Base-by-base conservation (phyloP, 2,113 vertebrate genomes). In the Dipodomys ordii region DNA sequence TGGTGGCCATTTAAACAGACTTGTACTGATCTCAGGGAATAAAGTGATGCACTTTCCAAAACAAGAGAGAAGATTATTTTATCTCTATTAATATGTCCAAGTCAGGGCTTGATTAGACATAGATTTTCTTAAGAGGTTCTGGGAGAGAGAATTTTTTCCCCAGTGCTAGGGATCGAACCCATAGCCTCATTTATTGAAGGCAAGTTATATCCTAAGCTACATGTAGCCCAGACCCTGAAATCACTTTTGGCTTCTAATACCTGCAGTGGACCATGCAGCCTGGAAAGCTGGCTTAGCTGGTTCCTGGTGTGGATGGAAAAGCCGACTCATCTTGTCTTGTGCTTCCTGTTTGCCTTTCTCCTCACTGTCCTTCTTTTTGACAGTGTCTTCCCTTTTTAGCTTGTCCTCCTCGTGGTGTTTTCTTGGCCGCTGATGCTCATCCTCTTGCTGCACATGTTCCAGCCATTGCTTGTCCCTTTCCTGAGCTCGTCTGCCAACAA, bases 271-370 rank as follows among this genome's bases (percentile, higher is more conserved):
- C 99, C 99, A 99, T 35, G 99, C 98, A 2, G 98, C 96, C 27
- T 98, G 98, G 57, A 97, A 85, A 44, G 96, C 97, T 0, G 98
- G 98, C 89, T 98, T 99, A 30, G 25, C 16, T 0, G 96, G 96
- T 3, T 99, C 99, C 2, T 98, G 94, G 4, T 98, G 98, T 30
- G 98, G 99, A 68, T 98, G 98, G 96, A 99, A 99, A 95, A 99
- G 98, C 93, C 99, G 99, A 94, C 96, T 98, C 69, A 99, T 97
- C 97, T 99, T 99, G 57, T 99, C 99, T 74, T 99, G 99, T 80
- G 98, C 93, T 44, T 99, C 99, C 28, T 97, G 99, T 3, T 97
- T 98, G 94, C 97, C 97, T 87, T 97, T 98, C 0, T 98, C 98
- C 73, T 98, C 99, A 0, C 84, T 82, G 57, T 98, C 98, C 95